Conservation (phyloP, 1,140 invertebrate species). For the Nasonia longicornis region DNA sequence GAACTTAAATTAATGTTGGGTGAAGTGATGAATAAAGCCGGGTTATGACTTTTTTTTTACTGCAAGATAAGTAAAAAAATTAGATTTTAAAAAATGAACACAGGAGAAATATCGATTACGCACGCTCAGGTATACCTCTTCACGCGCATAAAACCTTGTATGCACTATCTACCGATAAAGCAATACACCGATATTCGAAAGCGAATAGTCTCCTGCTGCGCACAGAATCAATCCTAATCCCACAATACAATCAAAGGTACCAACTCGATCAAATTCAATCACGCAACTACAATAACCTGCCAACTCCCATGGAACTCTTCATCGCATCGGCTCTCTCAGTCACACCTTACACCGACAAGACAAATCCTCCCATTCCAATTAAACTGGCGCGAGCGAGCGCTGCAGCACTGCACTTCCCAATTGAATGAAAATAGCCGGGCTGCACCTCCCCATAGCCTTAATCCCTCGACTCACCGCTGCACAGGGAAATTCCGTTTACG, state of each 20-base stretch:
- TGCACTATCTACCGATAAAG: too few species aligned
- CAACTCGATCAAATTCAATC: not conserved
- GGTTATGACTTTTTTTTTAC: not conserved
- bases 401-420: not conserved
- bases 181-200: too few species aligned
- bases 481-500: constrained; percentile 27
- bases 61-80: too few species aligned
- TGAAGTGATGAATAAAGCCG: not conserved
- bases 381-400: not conserved
- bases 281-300: not conserved
- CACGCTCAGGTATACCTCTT: too few species aligned
- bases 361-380: constrained; percentile 3
- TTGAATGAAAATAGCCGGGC: constrained; percentile 31
- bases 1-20: constrained; percentile 17
- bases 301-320: not conserved
- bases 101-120: too few species aligned
- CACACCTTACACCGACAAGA: not conserved
- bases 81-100: too few species aligned
- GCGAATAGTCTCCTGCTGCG: too few species aligned
- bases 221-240: not conserved
- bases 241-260: not conserved
- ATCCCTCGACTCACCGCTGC: not conserved
- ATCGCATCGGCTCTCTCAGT: not conserved
- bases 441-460: not conserved
- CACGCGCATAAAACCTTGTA: too few species aligned